phyloP scores from a whole-genome alignment of 2,797 vertebrate genomes.

The Rhinella marina region DNA sequence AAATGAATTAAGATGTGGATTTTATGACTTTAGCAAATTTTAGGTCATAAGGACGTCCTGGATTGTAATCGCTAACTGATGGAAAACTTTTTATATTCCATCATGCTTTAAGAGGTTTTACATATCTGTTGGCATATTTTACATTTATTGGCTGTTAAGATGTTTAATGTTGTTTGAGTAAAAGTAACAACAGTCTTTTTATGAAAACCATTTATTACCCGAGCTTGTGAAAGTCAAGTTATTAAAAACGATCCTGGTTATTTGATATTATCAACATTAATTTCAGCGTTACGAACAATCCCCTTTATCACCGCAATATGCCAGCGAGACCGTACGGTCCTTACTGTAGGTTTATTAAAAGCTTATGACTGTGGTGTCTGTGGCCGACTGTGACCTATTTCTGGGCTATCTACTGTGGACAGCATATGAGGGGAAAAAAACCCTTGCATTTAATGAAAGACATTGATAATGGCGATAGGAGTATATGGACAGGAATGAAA shows the following conservation, averaged over 20 bases:
- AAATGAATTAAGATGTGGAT: neutral
- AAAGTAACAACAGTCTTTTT: constrained; percentile 41
- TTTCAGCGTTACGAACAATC: constrained; percentile 17
- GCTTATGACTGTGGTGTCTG: constrained; percentile 1
- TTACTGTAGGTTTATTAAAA: constrained; percentile 18
- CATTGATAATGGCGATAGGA: constrained; percentile 48
- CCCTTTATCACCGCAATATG: constrained; percentile 7
- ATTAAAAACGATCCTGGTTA: constrained; percentile 37
- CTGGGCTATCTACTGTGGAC: constrained; percentile 12
- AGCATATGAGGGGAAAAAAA: constrained; percentile 6
- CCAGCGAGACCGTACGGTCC: neutral
- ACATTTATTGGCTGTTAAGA: constrained; percentile 8
- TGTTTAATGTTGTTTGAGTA: neutral
- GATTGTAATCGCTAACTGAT: neutral
- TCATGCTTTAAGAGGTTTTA: neutral
- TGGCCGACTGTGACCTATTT: constrained; percentile 26
- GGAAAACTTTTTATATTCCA: neutral
- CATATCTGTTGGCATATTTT: neutral
- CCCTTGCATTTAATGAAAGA: constrained; percentile 32
- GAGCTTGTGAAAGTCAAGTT: constrained; percentile 32
- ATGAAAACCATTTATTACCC: constrained; percentile 36
- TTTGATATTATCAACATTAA: constrained; percentile 31
- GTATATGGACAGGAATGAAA: constrained; percentile 20
- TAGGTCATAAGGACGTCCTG: neutral
- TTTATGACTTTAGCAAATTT: neutral